These are phyloP conservation scores for Hemaris fuciformis DNA, from an alignment of 2,888 invertebrate genomes.

Conservation along the genomic window DNA sequence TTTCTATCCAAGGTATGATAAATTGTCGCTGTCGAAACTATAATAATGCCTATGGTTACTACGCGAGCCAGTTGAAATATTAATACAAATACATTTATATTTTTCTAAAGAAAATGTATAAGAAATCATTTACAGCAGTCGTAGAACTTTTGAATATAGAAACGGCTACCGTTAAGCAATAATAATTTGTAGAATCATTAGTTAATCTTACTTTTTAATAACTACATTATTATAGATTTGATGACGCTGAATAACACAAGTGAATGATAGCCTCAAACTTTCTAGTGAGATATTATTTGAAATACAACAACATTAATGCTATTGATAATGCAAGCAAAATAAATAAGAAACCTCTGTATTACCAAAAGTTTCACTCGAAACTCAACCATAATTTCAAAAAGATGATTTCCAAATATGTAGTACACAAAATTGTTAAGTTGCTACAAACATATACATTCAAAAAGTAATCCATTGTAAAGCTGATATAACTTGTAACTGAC, in stretches of 20 bases:
- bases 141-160: no score
- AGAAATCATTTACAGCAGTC: no score
- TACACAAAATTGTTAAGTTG: not conserved
- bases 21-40: conserved; percentile 39
- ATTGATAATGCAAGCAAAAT: no score
- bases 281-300: no score
- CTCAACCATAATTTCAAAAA: not conserved
- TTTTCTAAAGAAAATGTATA: not conserved
- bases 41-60: conserved; percentile 27
- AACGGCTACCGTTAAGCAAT: no score
- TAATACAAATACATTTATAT: not conserved
- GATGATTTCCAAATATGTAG: not conserved
- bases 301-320: no score
- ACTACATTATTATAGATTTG: no score
- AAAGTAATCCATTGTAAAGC: not conserved
- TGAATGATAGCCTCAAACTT: no score
- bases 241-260: no score
- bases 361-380: not conserved
- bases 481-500: not conserved
- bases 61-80: not conserved
- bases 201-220: no score
- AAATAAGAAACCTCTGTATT: not conserved
- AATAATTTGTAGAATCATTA: no score
- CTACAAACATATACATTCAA: not conserved
- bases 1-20: conserved; percentile 41